A percentile compares a stretch with the other conserved stretches of the same genome.
Conservation (phyloP, 2,888 invertebrate species). For the Odontomyia ornata region DNA sequence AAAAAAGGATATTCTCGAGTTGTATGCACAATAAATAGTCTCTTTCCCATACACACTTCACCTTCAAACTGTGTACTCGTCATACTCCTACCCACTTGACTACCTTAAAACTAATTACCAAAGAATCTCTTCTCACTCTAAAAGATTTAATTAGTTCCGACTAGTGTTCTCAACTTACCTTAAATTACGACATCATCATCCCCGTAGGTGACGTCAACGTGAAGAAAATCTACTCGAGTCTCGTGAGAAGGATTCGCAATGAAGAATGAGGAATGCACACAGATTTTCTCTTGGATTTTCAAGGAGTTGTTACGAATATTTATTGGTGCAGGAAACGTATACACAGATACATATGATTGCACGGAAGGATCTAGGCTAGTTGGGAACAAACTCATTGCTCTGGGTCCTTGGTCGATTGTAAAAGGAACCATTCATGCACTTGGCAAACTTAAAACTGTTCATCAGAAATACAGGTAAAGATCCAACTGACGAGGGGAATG, state of each 20-base stretch:
- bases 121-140: constrained; percentile 37
- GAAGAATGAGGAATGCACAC: background rate
- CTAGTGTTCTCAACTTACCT: constrained; percentile 35
- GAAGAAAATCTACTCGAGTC: background rate
- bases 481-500: too few species aligned
- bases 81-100: background rate
- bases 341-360: too few species aligned
- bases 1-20: background rate
- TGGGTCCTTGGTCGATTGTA: too few species aligned
- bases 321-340: too few species aligned
- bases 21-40: background rate
- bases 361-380: too few species aligned
- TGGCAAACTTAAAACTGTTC: too few species aligned
- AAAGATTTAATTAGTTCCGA: constrained; percentile 43
- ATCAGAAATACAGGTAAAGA: too few species aligned
- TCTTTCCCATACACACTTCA: too few species aligned
- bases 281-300: background rate
- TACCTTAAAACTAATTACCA: constrained; percentile 36
- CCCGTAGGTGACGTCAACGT: constrained; percentile 8
- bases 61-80: too few species aligned
- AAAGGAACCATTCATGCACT: too few species aligned
- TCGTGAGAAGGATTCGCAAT: background rate
- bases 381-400: too few species aligned
- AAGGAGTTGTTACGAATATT: too few species aligned
- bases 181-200: constrained; percentile 38